A percentile compares a stretch with the other conserved stretches of the same genome.
These are phyloP conservation scores for Cygnus buccinator DNA, from an alignment of 2,113 vertebrate genomes.

Conservation along the genomic window DNA sequence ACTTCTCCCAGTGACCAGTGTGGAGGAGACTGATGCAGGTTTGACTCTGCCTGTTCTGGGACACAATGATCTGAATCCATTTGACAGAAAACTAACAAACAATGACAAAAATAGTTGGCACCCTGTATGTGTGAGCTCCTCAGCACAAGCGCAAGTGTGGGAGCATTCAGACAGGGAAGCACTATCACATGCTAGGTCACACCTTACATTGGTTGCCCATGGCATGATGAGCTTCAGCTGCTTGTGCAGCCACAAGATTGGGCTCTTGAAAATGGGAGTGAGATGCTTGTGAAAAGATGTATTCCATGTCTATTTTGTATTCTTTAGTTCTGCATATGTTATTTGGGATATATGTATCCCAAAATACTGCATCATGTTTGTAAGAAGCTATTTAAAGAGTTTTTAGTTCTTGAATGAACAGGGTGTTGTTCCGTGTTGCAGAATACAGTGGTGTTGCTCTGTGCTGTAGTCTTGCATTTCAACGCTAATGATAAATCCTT, in stretches of 20 bases:
- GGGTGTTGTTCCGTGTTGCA: background rate
- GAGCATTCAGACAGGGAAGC: background rate
- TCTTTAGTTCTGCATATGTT: background rate
- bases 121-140: background rate
- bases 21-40: background rate
- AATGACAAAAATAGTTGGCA: background rate
- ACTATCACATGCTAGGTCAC: background rate
- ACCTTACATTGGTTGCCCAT: fast-evolving
- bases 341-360: background rate
- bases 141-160: background rate
- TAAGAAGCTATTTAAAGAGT: background rate
- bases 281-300: background rate
- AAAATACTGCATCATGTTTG: background rate
- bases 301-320: background rate
- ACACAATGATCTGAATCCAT: background rate
- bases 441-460: background rate
- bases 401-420: background rate
- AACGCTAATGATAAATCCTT: background rate
- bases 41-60: background rate
- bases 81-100: background rate
- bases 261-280: background rate
- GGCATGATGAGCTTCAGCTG: fast-evolving
- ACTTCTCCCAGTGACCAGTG: fast-evolving
- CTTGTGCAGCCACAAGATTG: background rate
- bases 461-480: background rate